Conservation (phyloP, 1,140 invertebrate species). For the Rhopalosiphum padi region DNA sequence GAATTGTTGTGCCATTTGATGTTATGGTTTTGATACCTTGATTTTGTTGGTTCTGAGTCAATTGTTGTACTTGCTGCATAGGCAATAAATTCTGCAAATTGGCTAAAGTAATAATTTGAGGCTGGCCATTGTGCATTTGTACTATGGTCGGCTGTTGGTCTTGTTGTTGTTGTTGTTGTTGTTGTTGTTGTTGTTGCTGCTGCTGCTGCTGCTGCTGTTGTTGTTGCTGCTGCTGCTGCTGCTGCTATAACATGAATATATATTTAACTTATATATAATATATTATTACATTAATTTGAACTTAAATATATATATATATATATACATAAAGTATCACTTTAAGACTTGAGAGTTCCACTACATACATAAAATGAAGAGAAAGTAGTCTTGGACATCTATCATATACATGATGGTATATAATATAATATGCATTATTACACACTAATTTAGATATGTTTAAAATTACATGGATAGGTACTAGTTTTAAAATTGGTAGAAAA, state of each 20-base stretch:
- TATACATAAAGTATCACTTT: background rate
- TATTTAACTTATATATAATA: background rate
- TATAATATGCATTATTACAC: background rate
- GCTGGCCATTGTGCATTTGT: slow-evolving; percentile 49
- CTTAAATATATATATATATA: background rate
- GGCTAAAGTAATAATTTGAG: slow-evolving; percentile 69
- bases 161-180: slow-evolving; percentile 18
- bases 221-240: background rate
- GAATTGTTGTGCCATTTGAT: slow-evolving; percentile 48
- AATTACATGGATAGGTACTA: background rate
- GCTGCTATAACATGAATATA: background rate
- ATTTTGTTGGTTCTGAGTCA: slow-evolving; percentile 56
- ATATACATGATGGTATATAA: background rate
- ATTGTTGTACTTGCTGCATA: slow-evolving; percentile 59
- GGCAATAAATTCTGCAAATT: slow-evolving; percentile 68
- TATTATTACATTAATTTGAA: background rate
- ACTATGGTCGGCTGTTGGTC: slow-evolving; percentile 39
- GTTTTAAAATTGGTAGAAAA: background rate
- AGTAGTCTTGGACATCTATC: background rate
- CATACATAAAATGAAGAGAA: background rate
- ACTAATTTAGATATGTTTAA: background rate
- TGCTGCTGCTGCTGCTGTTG: background rate
- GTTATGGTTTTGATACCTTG: slow-evolving; percentile 54
- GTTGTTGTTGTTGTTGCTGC: background rate
- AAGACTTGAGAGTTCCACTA: background rate